Evolutionary conservation across 2,113 vertebrate genomes (phyloP).

Genomic region (Zapus hudsonius): DNA sequence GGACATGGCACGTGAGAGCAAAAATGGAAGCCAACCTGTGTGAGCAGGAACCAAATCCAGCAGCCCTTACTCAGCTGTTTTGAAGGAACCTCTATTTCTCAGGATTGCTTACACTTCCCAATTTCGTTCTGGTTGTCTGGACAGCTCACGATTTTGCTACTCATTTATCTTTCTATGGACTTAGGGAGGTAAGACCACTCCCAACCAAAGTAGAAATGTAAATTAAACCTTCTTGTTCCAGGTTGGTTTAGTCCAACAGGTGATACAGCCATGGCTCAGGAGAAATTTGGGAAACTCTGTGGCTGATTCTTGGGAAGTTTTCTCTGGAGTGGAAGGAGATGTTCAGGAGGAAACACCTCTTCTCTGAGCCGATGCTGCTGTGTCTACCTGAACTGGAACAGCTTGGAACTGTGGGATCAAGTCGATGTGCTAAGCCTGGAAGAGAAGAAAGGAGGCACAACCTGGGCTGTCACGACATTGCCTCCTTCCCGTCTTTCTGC

Average conservation of each 20-base stretch:
- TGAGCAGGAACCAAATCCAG: slow-evolving; percentile 10
- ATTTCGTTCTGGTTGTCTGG: too few species aligned
- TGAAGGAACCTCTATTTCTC: slow-evolving; percentile 50
- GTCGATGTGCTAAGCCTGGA: not conserved
- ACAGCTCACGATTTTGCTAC: too few species aligned
- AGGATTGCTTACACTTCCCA: not conserved
- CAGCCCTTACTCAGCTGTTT: slow-evolving; percentile 52
- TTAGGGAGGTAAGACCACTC: too few species aligned
- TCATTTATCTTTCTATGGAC: too few species aligned
- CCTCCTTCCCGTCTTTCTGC: not conserved
- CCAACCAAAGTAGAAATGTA: too few species aligned
- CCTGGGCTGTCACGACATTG: not conserved
- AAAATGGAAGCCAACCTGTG: slow-evolving; percentile 24
- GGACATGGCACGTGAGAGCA: slow-evolving; percentile 4
- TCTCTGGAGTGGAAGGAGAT: not conserved
- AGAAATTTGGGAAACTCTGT: not conserved
- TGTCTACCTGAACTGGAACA: too few species aligned
- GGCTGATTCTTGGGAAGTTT: not conserved
- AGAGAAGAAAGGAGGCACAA: not conserved
- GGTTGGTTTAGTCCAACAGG: not conserved
- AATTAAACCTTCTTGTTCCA: too few species aligned
- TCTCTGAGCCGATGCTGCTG: not conserved
- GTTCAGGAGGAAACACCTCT: not conserved
- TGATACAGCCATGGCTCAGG: not conserved
- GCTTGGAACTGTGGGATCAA: not conserved